A percentile compares a stretch with the other conserved stretches of the same genome.
These are phyloP conservation scores for Resseliella maxima DNA, from an alignment of 2,888 invertebrate species.

Conservation along the genomic window DNA sequence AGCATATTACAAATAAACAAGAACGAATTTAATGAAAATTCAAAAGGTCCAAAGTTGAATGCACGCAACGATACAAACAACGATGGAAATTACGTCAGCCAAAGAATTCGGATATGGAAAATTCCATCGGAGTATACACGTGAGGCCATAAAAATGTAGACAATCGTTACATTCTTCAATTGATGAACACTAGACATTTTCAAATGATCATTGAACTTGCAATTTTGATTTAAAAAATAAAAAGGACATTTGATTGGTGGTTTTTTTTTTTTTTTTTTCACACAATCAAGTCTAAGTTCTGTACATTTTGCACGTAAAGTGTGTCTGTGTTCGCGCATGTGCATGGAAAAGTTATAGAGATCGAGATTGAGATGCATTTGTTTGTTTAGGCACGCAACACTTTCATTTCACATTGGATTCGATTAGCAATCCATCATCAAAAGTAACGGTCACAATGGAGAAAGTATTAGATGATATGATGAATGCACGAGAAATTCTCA, in stretches of 20 bases:
- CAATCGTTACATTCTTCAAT: too few relatives aligned
- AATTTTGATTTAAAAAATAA: too few relatives aligned
- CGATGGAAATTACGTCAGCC: not conserved
- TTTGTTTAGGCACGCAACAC: slow-evolving; percentile 44
- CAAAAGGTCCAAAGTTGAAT: slow-evolving; percentile 20
- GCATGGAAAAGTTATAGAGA: too few relatives aligned
- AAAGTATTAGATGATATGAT: slow-evolving; percentile 39
- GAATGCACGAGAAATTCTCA: slow-evolving; percentile 53
- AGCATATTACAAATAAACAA: not conserved
- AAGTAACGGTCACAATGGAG: slow-evolving; percentile 41
- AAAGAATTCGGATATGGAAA: slow-evolving; percentile 5
- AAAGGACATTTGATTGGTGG: too few relatives aligned
- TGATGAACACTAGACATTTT: too few relatives aligned
- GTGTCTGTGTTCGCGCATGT: too few relatives aligned
- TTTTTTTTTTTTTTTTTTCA: too few relatives aligned
- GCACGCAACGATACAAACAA: not conserved
- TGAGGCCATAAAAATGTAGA: not conserved
- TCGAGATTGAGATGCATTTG: not conserved
- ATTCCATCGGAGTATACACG: not conserved
- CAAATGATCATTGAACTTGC: too few relatives aligned
- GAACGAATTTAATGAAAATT: not conserved
- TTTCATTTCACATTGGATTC: slow-evolving; percentile 25
- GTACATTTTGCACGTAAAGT: too few relatives aligned
- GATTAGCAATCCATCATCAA: not conserved
- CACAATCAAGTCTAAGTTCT: too few relatives aligned